phyloP scores from a whole-genome alignment of 2,797 vertebrate genomes.

The Scolopax rusticola region DNA sequence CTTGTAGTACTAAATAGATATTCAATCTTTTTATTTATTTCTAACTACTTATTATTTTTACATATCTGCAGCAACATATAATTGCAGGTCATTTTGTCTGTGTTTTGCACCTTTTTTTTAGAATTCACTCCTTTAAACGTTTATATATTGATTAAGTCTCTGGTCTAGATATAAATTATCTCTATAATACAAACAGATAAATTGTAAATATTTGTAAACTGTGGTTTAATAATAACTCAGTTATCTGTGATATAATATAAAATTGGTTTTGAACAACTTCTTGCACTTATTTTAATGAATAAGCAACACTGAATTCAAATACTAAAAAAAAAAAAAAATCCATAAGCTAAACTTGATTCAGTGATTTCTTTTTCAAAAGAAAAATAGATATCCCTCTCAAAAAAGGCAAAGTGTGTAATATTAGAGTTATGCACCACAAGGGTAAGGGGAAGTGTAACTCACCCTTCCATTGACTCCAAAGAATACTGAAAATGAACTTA shows the following conservation, averaged over 20 bases:
- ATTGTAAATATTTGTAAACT: not conserved
- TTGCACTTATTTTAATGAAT: not conserved
- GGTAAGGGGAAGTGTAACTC: not conserved
- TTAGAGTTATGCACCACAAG: not conserved
- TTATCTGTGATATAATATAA: not conserved
- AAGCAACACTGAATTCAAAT: not conserved
- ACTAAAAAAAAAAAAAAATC: not conserved
- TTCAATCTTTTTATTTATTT: not conserved
- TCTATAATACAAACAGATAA: not conserved
- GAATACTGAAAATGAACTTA: not conserved
- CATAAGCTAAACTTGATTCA: not conserved
- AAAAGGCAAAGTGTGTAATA: not conserved
- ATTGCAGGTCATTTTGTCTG: not conserved
- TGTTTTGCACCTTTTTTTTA: not conserved
- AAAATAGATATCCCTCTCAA: not conserved
- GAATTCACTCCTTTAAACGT: not conserved
- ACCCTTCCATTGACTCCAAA: not conserved
- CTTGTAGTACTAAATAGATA: not conserved
- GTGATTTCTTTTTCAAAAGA: not conserved
- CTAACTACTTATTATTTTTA: not conserved
- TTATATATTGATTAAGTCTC: not conserved
- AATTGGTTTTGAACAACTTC: not conserved
- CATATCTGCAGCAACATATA: not conserved
- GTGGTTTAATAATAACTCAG: not conserved
- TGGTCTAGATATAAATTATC: not conserved